phyloP scores from a whole-genome alignment of 1,140 invertebrate species.

The Drosophila cardini region DNA sequence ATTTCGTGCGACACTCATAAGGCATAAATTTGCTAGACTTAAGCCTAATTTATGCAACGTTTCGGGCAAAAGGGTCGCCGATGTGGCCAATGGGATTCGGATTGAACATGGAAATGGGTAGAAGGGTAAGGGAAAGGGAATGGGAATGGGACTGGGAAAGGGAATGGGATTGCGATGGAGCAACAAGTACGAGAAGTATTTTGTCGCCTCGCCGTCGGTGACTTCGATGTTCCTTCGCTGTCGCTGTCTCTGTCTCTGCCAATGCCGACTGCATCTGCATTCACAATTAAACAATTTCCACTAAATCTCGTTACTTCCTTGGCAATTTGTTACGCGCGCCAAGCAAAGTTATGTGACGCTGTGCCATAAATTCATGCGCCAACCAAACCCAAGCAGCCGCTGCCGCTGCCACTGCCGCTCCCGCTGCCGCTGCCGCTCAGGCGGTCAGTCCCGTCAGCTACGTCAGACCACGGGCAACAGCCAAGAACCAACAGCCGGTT shows the following conservation, averaged over 20 bases:
- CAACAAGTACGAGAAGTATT: conserved; percentile 56
- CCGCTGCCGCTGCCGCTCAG: background rate
- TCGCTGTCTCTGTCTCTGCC: background rate
- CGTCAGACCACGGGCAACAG: background rate
- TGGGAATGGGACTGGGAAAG: no score
- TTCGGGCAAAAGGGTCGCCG: conserved; percentile 65
- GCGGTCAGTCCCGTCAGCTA: conserved; percentile 24
- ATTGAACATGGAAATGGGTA: no score
- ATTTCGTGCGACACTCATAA: conserved; percentile 82
- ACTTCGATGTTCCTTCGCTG: background rate
- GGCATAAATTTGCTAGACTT: conserved; percentile 84
- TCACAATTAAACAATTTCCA: conserved; percentile 85
- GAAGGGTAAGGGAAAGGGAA: no score
- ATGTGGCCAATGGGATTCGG: conserved; percentile 27
- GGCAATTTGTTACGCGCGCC: conserved; percentile 84
- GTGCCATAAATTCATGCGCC: conserved; percentile 83
- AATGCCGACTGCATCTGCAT: conserved; percentile 74
- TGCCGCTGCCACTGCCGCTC: no score
- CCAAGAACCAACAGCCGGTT: background rate
- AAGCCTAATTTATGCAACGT: conserved; percentile 84
- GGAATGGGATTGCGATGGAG: conserved; percentile 2
- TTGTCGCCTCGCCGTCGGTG: background rate
- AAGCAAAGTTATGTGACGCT: conserved; percentile 84
- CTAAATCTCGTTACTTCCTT: conserved; percentile 84
- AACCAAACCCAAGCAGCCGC: conserved; percentile 56